phyloP scores from a whole-genome alignment of 2,888 invertebrate species.

The Lasioglossum figueresi region DNA sequence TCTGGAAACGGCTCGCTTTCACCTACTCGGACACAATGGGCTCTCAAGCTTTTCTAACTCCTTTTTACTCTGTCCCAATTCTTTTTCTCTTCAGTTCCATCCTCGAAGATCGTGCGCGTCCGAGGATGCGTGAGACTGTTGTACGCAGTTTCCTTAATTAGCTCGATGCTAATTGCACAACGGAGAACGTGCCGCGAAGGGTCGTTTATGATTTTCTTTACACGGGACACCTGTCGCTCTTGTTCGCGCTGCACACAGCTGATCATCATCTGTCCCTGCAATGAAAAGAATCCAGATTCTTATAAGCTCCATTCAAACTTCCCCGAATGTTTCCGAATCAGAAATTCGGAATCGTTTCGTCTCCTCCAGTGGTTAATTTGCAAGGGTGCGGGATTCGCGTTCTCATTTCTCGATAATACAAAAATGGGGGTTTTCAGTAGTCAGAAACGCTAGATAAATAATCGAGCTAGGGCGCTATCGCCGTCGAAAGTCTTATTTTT shows the following conservation, averaged over 20 bases:
- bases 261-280: background rate
- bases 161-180: slow-evolving; percentile 29
- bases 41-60: slow-evolving; percentile 53
- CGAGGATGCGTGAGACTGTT: slow-evolving; percentile 42
- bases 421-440: too few relatives aligned
- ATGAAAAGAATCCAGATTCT: background rate
- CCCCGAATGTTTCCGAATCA: too few relatives aligned
- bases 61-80: slow-evolving; percentile 17
- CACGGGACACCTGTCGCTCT: too few relatives aligned
- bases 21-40: slow-evolving; percentile 63
- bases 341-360: too few relatives aligned
- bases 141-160: slow-evolving; percentile 40
- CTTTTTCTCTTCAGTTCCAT: background rate
- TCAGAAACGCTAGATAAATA: too few relatives aligned
- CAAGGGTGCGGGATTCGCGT: too few relatives aligned
- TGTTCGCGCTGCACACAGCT: background rate
- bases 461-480: too few relatives aligned
- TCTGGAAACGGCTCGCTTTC: slow-evolving; percentile 64
- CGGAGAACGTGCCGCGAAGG: slow-evolving; percentile 6
- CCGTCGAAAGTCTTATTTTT: too few relatives aligned
- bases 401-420: too few relatives aligned
- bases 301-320: background rate
- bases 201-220: slow-evolving; percentile 19
- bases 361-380: background rate
- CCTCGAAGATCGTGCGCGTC: slow-evolving; percentile 15